Conservation (phyloP, 2,888 invertebrate species). For the Lasioglossum figueresi region DNA sequence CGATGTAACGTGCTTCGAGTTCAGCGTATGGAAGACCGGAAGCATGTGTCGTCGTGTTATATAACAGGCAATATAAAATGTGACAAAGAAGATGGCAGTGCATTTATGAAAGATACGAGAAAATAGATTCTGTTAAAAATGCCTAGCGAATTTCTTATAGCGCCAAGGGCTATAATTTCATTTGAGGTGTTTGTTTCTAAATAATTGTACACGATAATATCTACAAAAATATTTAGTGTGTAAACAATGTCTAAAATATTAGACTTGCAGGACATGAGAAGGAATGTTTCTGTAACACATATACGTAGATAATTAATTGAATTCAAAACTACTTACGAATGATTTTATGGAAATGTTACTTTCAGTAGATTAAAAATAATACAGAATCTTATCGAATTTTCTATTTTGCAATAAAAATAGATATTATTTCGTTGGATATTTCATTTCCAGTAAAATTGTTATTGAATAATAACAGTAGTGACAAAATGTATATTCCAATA, state of each 20-base stretch:
- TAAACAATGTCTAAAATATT: background rate
- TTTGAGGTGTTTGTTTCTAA: background rate
- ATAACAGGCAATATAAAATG: constrained; percentile 6
- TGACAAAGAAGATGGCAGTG: constrained; percentile 1
- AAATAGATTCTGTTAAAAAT: background rate
- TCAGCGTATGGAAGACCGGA: background rate
- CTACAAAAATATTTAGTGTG: background rate
- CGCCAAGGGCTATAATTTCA: background rate
- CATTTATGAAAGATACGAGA: background rate
- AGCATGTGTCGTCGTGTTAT: background rate
- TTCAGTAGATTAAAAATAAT: background rate
- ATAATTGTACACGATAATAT: background rate
- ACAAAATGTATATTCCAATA: background rate
- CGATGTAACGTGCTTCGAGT: background rate
- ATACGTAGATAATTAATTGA: too few species aligned
- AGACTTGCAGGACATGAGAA: background rate
- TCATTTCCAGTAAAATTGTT: background rate
- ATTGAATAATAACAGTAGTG: background rate
- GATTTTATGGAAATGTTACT: background rate
- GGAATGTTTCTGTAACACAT: background rate
- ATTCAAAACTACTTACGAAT: background rate
- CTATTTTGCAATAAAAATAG: background rate
- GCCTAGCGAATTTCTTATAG: background rate
- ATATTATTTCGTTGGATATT: background rate
- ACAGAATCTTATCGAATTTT: background rate